phyloP scores from a whole-genome alignment of 1,140 invertebrate genomes.

The Xylocopa sonorina region DNA sequence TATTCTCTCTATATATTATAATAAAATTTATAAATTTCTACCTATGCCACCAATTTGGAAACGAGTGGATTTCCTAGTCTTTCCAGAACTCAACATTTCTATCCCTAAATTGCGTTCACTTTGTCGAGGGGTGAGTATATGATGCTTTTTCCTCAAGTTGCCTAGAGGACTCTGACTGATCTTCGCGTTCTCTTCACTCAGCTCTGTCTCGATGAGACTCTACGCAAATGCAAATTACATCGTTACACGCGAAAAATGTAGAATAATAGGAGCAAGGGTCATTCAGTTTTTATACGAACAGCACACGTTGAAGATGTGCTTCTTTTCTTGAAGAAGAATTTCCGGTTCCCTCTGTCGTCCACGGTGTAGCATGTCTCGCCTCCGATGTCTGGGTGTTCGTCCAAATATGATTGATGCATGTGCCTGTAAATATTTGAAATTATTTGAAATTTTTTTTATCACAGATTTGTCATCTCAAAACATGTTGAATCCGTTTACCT shows the following conservation, averaged over 20 bases:
- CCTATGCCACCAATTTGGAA: slow-evolving; percentile 86
- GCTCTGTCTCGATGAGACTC: slow-evolving; percentile 91
- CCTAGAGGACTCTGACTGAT: slow-evolving; percentile 89
- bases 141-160: slow-evolving; percentile 88
- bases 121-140: slow-evolving; percentile 90
- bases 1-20: background rate
- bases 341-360: slow-evolving; percentile 88
- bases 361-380: slow-evolving; percentile 84
- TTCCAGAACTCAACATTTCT: slow-evolving; percentile 69
- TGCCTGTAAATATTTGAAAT: slow-evolving; percentile 84
- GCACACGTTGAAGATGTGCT: slow-evolving; percentile 93
- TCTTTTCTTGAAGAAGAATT: slow-evolving; percentile 92
- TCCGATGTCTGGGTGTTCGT: slow-evolving; percentile 84
- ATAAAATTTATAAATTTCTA: slow-evolving; percentile 69
- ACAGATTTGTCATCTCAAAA: background rate
- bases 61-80: slow-evolving; percentile 74
- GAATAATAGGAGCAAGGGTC: background rate
- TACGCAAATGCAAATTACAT: slow-evolving; percentile 67
- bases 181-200: slow-evolving; percentile 86
- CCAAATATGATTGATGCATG: slow-evolving; percentile 86
- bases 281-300: slow-evolving; percentile 80
- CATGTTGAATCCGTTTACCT: no score
- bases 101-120: slow-evolving; percentile 88
- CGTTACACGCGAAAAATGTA: background rate
- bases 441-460: background rate